Percentiles rank a stretch among this genome's conserved stretches.
Conservation (phyloP, 2,113 vertebrate species). For the Malaclemys terrapin region DNA sequence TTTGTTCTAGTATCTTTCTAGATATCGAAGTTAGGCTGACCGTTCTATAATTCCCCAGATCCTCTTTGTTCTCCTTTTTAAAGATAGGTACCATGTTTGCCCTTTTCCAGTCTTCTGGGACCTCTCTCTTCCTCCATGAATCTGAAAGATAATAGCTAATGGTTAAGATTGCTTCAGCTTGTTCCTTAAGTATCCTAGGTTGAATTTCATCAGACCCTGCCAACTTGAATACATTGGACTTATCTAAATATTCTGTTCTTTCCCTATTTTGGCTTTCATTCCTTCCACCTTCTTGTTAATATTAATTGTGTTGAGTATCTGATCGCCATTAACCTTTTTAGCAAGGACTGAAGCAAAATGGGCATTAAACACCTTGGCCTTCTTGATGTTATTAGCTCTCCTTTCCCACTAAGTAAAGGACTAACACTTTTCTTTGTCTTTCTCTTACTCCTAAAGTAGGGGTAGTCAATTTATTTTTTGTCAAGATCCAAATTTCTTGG, state of each 20-base stretch:
- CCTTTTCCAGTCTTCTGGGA: too few relatives aligned
- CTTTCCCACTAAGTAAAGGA: not conserved
- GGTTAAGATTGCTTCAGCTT: not conserved
- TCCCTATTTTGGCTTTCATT: not conserved
- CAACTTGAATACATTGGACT: not conserved
- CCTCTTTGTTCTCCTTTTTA: too few relatives aligned
- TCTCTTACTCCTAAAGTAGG: too few relatives aligned
- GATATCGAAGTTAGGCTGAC: too few relatives aligned
- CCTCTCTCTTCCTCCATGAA: too few relatives aligned
- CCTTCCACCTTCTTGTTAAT: not conserved
- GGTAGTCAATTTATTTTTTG: not conserved
- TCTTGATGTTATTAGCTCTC: not conserved
- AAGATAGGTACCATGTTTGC: too few relatives aligned
- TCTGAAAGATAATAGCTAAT: not conserved
- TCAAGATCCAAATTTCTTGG: not conserved
- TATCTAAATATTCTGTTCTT: not conserved
- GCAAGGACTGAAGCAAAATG: not conserved
- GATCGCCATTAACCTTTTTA: not conserved
- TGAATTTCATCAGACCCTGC: not conserved
- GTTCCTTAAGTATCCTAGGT: too few relatives aligned
- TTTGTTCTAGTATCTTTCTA: too few relatives aligned
- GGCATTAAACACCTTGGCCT: not conserved
- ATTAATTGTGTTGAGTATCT: not conserved
- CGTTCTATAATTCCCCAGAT: too few relatives aligned
- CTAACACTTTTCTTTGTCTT: too few relatives aligned